These are phyloP conservation scores for Cavia porcellus DNA, from an alignment of 2,113 vertebrate genomes.

Conservation along the genomic window DNA sequence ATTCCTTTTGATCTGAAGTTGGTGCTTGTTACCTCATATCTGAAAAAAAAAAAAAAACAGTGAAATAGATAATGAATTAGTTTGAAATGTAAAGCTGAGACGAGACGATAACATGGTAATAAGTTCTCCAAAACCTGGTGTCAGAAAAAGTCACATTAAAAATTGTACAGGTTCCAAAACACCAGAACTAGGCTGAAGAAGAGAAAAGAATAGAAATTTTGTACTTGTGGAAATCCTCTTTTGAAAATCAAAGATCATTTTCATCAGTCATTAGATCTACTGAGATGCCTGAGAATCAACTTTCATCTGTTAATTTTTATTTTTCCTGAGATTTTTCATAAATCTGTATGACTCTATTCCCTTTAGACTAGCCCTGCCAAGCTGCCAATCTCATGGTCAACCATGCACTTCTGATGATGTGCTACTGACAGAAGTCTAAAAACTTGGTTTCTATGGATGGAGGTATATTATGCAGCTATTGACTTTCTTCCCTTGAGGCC, in stretches of 20 bases:
- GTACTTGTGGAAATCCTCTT: background rate
- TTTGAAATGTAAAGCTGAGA: constrained; percentile 65
- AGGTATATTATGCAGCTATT: constrained; percentile 7
- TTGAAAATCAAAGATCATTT: background rate
- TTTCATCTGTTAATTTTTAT: constrained; percentile 38
- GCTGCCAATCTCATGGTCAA: constrained; percentile 30
- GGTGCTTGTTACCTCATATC: constrained; percentile 67
- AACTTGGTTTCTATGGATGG: constrained; percentile 27
- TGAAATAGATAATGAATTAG: constrained; percentile 76
- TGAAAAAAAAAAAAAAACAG: constrained; percentile 65
- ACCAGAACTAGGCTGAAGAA: background rate
- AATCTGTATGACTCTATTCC: background rate
- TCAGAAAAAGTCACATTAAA: constrained; percentile 55
- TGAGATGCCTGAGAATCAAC: background rate
- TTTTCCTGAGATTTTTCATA: constrained; percentile 29
- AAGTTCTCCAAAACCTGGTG: constrained; percentile 22
- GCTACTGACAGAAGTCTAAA: constrained; percentile 49
- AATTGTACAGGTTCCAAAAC: background rate
- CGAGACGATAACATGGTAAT: background rate
- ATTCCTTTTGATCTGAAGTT: constrained; percentile 83
- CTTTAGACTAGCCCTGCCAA: background rate
- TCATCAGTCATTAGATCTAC: constrained; percentile 18
- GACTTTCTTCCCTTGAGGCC: constrained; percentile 34
- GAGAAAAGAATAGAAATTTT: background rate
- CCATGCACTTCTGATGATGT: constrained; percentile 6